A percentile compares a stretch with the other conserved stretches of the same genome.
Evolutionary conservation across 2,888 invertebrate species (phyloP).

Genomic region (Ophion obscuratus): DNA sequence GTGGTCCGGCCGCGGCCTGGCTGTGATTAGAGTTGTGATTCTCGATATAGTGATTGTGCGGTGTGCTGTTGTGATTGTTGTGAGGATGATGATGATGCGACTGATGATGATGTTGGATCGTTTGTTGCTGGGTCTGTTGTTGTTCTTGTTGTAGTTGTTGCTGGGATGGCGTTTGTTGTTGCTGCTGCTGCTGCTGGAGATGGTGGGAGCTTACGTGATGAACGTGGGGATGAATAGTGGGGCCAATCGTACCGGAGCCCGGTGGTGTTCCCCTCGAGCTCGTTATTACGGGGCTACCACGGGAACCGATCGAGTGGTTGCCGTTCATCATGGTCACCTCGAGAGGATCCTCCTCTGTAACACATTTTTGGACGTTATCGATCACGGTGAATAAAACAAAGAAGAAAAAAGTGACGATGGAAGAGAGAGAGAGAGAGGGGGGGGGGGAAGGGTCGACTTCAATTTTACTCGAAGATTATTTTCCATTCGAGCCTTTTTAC

Average conservation of each 20-base stretch:
- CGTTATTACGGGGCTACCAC: constrained; percentile 79
- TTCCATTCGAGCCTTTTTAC: too few species aligned
- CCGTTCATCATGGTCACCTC: constrained; percentile 79
- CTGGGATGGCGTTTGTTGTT: constrained; percentile 54
- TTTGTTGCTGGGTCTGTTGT: constrained; percentile 49
- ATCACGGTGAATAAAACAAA: neutral
- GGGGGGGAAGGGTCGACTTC: too few species aligned
- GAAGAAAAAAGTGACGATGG: neutral
- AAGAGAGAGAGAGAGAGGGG: neutral
- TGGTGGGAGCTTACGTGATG: constrained; percentile 76
- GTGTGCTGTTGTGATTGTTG: constrained; percentile 77
- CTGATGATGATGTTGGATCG: constrained; percentile 66
- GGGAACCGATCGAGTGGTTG: constrained; percentile 75
- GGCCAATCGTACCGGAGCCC: constrained; percentile 71
- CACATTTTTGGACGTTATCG: neutral
- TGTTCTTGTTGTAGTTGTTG: constrained; percentile 40
- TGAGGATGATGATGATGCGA: constrained; percentile 76
- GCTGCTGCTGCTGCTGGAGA: constrained; percentile 65
- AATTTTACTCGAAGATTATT: too few species aligned
- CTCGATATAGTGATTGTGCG: constrained; percentile 80
- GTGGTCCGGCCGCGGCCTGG: constrained; percentile 72
- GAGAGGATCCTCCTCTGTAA: constrained; percentile 83
- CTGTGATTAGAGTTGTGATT: constrained; percentile 81
- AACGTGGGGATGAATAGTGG: constrained; percentile 73
- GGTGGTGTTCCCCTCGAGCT: constrained; percentile 79